Evolutionary conservation across 2,797 vertebrate species (phyloP).

Genomic region (Glossophaga mutica): DNA sequence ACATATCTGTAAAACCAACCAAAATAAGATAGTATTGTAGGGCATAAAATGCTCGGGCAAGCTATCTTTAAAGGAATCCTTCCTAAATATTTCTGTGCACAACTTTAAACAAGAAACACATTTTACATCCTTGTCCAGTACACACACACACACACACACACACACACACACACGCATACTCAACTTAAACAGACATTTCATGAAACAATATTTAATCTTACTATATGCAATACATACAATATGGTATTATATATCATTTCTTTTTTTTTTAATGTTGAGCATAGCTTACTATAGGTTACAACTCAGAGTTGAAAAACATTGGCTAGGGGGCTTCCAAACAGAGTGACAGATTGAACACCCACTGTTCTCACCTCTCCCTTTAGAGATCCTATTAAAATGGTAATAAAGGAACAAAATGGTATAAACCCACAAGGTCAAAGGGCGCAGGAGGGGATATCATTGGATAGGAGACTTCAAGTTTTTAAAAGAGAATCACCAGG

Average conservation of each 20-base stretch:
- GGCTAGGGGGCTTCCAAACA: background rate
- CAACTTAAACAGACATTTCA: background rate
- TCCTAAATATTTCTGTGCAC: background rate
- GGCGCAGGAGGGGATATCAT: background rate
- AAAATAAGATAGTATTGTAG: background rate
- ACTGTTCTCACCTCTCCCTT: background rate
- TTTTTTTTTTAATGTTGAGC: background rate
- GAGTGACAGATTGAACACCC: background rate
- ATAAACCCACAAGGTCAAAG: background rate
- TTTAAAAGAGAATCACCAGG: background rate
- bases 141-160: background rate
- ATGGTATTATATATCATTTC: background rate
- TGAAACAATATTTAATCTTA: background rate
- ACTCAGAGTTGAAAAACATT: background rate
- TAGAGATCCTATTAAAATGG: background rate
- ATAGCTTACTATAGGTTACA: background rate
- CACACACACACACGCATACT: too few species aligned
- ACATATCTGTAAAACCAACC: background rate
- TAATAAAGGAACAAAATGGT: background rate
- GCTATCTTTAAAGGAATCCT: background rate
- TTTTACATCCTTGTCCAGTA: background rate
- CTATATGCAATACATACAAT: too few species aligned
- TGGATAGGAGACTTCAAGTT: background rate
- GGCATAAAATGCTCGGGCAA: background rate
- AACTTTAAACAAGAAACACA: background rate